Evolutionary conservation across 2,113 vertebrate species (phyloP).

Genomic region (Dasyurus viverrinus): DNA sequence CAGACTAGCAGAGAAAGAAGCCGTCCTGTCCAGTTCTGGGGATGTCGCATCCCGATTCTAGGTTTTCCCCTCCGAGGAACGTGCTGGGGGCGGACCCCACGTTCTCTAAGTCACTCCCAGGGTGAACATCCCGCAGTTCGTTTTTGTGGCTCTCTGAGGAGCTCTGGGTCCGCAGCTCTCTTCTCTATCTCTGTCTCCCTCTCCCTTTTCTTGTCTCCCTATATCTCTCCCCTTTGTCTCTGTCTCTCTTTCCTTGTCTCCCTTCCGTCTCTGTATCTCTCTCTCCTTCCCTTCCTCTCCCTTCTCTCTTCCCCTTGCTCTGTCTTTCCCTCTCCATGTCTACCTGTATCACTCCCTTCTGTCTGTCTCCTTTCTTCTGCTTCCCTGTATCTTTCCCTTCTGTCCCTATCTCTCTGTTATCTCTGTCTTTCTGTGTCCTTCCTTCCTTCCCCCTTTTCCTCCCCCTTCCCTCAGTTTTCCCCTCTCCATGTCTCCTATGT

Average conservation of each 20-base stretch:
- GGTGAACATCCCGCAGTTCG: background rate
- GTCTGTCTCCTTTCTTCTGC: background rate
- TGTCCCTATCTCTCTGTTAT: too few species aligned
- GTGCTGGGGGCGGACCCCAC: background rate
- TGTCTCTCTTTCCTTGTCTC: background rate
- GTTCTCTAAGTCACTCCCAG: background rate
- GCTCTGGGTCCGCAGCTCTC: background rate
- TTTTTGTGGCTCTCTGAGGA: background rate
- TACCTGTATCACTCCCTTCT: background rate
- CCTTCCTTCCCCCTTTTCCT: too few species aligned
- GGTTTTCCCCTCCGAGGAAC: background rate
- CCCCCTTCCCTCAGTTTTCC: too few species aligned
- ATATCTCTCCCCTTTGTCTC: background rate
- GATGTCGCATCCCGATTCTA: fast-evolving
- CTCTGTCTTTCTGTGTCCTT: too few species aligned
- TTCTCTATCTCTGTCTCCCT: too few species aligned
- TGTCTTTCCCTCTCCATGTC: background rate
- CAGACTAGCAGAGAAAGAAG: background rate
- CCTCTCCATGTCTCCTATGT: too few species aligned
- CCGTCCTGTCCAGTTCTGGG: background rate
- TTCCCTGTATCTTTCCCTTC: background rate
- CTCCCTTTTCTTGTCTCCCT: background rate
- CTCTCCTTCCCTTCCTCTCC: background rate
- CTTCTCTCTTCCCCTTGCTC: background rate
- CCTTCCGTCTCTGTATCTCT: background rate